phyloP scores from a whole-genome alignment of 2,113 vertebrate genomes.

The Gila orcuttii region DNA sequence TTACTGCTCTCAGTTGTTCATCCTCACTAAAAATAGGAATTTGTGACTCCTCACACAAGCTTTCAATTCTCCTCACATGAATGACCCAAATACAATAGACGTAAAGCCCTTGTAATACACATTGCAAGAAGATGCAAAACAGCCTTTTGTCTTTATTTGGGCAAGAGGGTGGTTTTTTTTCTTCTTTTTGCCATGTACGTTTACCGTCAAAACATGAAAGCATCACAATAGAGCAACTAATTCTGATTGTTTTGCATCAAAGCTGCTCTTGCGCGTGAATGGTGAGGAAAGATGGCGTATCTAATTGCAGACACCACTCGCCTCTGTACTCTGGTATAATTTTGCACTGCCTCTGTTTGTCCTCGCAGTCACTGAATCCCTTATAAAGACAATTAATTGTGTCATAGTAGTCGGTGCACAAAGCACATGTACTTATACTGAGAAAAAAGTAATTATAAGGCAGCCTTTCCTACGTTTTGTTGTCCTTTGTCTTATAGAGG shows the following conservation, averaged over 20 bases:
- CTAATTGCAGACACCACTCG: constrained; percentile 80
- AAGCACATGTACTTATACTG: constrained; percentile 60
- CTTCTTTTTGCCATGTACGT: constrained; percentile 60
- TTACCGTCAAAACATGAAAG: constrained; percentile 71
- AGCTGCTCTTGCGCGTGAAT: constrained; percentile 64
- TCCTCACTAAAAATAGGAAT: constrained; percentile 52
- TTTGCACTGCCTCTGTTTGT: constrained; percentile 75
- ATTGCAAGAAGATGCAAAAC: constrained; percentile 66
- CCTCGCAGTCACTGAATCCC: constrained; percentile 63
- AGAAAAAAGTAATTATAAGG: constrained; percentile 49
- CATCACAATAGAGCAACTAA: constrained; percentile 71
- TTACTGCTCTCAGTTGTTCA: constrained; percentile 50
- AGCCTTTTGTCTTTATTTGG: constrained; percentile 65
- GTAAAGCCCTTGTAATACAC: constrained; percentile 63
- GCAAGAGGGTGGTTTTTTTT: constrained; percentile 69
- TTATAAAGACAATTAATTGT: constrained; percentile 68
- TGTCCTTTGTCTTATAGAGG: constrained; percentile 37
- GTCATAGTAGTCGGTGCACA: constrained; percentile 63
- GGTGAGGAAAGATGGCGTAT: constrained; percentile 70
- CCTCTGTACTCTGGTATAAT: constrained; percentile 81
- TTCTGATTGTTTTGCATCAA: constrained; percentile 72
- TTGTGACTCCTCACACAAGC: constrained; percentile 48
- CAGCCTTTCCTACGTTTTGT: constrained; percentile 48
- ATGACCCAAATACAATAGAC: constrained; percentile 66
- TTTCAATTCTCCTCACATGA: constrained; percentile 53